These are phyloP conservation scores for Leptocoma aspasia DNA, from an alignment of 2,113 vertebrate genomes.

Conservation along the genomic window DNA sequence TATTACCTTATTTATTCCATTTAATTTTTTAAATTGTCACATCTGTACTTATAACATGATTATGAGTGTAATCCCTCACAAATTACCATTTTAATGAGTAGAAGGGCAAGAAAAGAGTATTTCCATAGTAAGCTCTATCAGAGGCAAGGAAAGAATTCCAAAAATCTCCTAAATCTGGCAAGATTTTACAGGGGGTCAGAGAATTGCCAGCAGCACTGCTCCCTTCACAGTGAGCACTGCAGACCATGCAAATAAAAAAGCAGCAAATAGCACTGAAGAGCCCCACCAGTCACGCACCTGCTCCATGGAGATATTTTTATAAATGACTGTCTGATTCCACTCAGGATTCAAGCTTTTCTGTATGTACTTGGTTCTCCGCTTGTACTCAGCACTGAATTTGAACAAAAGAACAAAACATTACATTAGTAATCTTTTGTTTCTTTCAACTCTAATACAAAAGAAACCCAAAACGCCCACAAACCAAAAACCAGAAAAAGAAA, in stretches of 20 bases:
- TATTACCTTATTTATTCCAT: background rate
- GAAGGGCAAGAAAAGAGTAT: background rate
- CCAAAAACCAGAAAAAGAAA: background rate
- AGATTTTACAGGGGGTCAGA: background rate
- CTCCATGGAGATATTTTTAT: conserved; percentile 96
- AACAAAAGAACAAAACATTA: conserved; percentile 55
- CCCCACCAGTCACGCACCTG: conserved; percentile 78
- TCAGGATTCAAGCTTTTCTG: conserved; percentile 97
- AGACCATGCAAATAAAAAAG: background rate
- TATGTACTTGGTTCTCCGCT: conserved; percentile 90
- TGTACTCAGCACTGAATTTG: conserved; percentile 90
- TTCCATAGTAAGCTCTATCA: background rate
- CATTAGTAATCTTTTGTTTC: background rate
- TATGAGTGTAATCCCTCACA: background rate
- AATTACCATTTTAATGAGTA: background rate
- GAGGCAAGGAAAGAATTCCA: background rate
- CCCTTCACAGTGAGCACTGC: background rate
- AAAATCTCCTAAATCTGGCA: background rate
- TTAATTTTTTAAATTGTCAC: background rate
- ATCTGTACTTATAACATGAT: background rate
- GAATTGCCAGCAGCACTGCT: background rate
- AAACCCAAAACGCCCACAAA: background rate
- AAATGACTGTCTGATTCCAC: conserved; percentile 99
- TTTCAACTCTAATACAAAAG: background rate
- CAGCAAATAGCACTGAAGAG: background rate